A percentile compares a stretch with the other conserved stretches of the same genome.
Evolutionary conservation across 1,140 invertebrate species (phyloP).

Genomic region (Tachypleus tridentatus): DNA sequence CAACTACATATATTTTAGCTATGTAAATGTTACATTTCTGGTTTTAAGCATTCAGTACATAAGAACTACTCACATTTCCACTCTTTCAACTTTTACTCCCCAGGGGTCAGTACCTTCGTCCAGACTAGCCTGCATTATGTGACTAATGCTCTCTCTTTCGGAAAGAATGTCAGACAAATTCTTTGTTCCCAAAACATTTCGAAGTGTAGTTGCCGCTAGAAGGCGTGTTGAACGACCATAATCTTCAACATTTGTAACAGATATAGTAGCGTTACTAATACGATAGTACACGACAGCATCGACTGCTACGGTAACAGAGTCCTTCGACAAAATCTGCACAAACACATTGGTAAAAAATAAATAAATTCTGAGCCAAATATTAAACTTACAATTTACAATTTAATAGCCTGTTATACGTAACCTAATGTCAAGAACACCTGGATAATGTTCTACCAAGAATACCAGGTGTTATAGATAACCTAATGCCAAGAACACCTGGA

Average conservation of each 20-base stretch:
- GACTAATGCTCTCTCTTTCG: slow-evolving; percentile 42
- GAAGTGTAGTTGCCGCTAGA: slow-evolving; percentile 35
- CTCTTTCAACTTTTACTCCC: slow-evolving; percentile 50
- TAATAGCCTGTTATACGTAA: too few species aligned
- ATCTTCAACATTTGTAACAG: slow-evolving; percentile 48
- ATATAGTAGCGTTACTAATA: slow-evolving; percentile 46
- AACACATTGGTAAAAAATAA: neutral
- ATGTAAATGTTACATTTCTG: too few species aligned
- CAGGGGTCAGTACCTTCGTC: slow-evolving; percentile 48
- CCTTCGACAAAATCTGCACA: slow-evolving; percentile 47
- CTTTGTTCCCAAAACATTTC: slow-evolving; percentile 44
- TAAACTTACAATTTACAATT: too few species aligned
- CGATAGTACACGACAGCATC: slow-evolving; percentile 53
- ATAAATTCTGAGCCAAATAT: too few species aligned
- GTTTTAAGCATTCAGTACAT: too few species aligned
- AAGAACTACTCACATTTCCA: slow-evolving; percentile 40
- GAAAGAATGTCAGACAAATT: slow-evolving; percentile 42
- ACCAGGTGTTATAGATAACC: too few species aligned
- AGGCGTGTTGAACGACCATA: slow-evolving; percentile 34
- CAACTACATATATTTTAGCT: too few species aligned
- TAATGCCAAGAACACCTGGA: too few species aligned
- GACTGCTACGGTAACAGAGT: slow-evolving; percentile 48
- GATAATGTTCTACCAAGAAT: too few species aligned
- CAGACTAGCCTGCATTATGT: slow-evolving; percentile 38
- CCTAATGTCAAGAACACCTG: too few species aligned